These are phyloP conservation scores for Drosophila auraria DNA, from an alignment of 1,140 invertebrate species.

Conservation along the genomic window DNA sequence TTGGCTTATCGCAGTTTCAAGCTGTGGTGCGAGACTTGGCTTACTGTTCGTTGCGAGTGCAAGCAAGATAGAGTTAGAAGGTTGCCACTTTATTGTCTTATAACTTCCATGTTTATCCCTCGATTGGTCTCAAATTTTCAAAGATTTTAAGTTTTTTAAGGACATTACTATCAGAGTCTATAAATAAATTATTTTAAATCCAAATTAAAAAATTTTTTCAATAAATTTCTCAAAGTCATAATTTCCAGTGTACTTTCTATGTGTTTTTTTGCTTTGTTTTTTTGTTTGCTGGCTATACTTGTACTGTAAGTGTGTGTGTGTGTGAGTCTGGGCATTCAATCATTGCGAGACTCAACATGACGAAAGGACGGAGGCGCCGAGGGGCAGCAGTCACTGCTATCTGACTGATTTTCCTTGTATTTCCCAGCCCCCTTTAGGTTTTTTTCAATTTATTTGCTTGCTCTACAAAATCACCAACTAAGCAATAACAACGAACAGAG, in stretches of 20 bases:
- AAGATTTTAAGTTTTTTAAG: too few relatives aligned
- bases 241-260: background rate
- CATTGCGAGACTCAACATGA: constrained; percentile 71
- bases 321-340: constrained; percentile 68
- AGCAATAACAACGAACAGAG: constrained; percentile 58
- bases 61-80: too few relatives aligned
- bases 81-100: too few relatives aligned
- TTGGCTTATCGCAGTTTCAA: too few relatives aligned
- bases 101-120: too few relatives aligned
- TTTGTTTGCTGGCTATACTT: background rate
- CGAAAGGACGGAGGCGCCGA: constrained; percentile 17
- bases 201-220: too few relatives aligned
- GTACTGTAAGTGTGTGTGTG: constrained; percentile 21
- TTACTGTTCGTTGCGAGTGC: too few relatives aligned
- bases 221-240: background rate
- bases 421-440: constrained; percentile 2
- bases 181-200: too few relatives aligned
- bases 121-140: too few relatives aligned
- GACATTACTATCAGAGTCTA: too few relatives aligned
- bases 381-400: constrained; percentile 27
- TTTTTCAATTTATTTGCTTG: constrained; percentile 78
- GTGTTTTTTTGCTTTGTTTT: background rate
- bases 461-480: constrained; percentile 72
- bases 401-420: constrained; percentile 59
- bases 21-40: too few relatives aligned